These are phyloP conservation scores for Rhabdomys pumilio DNA, from an alignment of 2,797 vertebrate species.

Conservation along the genomic window DNA sequence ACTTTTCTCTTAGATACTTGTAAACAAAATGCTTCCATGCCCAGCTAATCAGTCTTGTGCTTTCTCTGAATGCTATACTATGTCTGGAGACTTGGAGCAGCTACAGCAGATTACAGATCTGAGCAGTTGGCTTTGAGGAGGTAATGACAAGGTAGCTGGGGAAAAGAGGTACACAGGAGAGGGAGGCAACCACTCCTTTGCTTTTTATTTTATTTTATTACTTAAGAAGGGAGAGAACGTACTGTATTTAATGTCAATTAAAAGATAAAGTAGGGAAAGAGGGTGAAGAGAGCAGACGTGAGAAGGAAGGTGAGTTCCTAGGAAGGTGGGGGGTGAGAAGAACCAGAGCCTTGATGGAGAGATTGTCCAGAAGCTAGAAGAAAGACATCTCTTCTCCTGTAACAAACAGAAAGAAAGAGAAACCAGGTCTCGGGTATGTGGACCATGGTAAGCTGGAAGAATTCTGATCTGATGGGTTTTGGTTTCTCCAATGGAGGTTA, in stretches of 20 bases:
- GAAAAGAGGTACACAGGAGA: too few relatives aligned
- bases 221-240: not conserved
- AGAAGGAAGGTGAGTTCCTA: not conserved
- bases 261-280: not conserved
- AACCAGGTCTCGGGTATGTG: not conserved
- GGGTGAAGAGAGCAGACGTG: not conserved
- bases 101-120: not conserved
- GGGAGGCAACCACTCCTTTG: too few relatives aligned
- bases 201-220: not conserved
- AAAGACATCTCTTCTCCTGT: not conserved
- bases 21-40: not conserved
- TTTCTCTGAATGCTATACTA: not conserved
- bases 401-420: conserved; percentile 22
- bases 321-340: conserved; percentile 1
- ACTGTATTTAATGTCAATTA: not conserved
- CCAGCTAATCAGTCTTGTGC: not conserved
- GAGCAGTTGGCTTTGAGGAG: not conserved
- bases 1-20: not conserved
- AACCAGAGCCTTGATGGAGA: not conserved
- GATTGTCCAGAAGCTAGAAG: not conserved
- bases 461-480: not conserved
- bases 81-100: not conserved
- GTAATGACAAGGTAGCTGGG: not conserved
- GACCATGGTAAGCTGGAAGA: not conserved
- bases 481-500: not conserved